Evolutionary conservation across 2,113 vertebrate species (phyloP), one percentile per base, ranked within the genome.

Genomic region (Apodemus speciosus): DNA sequence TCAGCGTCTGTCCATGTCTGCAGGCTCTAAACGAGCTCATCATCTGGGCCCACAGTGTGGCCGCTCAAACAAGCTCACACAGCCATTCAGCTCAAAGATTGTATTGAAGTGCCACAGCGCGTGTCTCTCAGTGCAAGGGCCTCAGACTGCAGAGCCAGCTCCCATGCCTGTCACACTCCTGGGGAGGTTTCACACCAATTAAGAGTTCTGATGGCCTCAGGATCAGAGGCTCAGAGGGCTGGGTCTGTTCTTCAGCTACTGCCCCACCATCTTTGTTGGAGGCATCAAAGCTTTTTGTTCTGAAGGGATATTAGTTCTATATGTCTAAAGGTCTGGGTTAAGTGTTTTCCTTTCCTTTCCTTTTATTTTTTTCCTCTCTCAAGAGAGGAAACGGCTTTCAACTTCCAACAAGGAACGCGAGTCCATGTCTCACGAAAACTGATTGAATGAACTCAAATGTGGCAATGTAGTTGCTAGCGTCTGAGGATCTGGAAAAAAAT

Each of bases 331-430:
- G 58, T 80, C 91, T 71, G 1, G 56, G 66, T 71, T 94, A 95
- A 95, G 69, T 94, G 90, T 21, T 95, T 95, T 91, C 62, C 62
- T 95, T 80, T 85, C 40, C n/a, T 81, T 85, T 80, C 13, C 25
- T 60, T 81, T 40, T 62, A 40, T 43, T 10, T 95, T 90, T 89
- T 85, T 95, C 92, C 71, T 72, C 60, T 97, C 85, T 62, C 64
- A 73, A 73, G 64, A 53, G 43, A 14, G 49, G 46, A 76, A 86
- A 86, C 76, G 35, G 51, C 46, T 85, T 75, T 77, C 51, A 89
- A 92, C 75, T 79, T 95, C 64, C 58, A 94, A 69, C 27, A 89
- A 80, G 94, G 95, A 92, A 93, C 58, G 92, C 72, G 81, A 93
- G 60, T 51, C 77, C 32, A 38, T 77, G 64, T 69, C 83, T 95